Base-by-base conservation (phyloP, 2,113 vertebrate genomes). In the Puma concolor region DNA sequence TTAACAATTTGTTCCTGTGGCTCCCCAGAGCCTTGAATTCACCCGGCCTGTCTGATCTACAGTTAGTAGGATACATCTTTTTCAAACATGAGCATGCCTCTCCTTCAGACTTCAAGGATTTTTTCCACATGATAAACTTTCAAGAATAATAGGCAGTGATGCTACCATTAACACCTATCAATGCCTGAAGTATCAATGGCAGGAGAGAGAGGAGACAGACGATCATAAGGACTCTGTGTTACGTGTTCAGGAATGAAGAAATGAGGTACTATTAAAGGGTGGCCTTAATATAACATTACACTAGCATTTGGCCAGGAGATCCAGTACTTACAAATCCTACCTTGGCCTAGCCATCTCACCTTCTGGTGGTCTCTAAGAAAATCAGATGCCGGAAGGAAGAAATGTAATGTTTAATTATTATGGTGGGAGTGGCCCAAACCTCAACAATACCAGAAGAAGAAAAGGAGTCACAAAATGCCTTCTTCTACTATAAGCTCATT, bases 41-140 rank as follows among this genome's bases (percentile, higher is more conserved):
- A 77, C 64, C 66, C 44, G 87, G 80, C 31, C 74, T 64, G 63
- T 63, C 31, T 81, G 80, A 86, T 50, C 81, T 66, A 25, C 74
- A 94, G 87, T 76, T 54, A 86, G 29, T 0, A 97, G 60, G 63
- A 82, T 44, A 79, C 57, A 57, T 66, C 87, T 86, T 95, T 90
- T 83, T 64, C 85, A 63, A 92, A 86, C 67, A 66, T 1, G 16
- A 92, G 25, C 44, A 67, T 11, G 83, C 38, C 81, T 95, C 76
- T 91, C 52, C 60, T 71, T 85, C 41, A 91, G 94, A 44, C 29
- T 38, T 29, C 54, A 88, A 91, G 38, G 54, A 8, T 23, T 80
- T 88, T 74, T 21, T 52, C 33, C 29, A 36, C 0, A 0, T 44
- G 31, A 85, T 52, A 91, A 69, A 84, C 48, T 74, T 91, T 89